phyloP scores from a whole-genome alignment of 2,113 vertebrate genomes.

The Chiloscyllium plagiosum region DNA sequence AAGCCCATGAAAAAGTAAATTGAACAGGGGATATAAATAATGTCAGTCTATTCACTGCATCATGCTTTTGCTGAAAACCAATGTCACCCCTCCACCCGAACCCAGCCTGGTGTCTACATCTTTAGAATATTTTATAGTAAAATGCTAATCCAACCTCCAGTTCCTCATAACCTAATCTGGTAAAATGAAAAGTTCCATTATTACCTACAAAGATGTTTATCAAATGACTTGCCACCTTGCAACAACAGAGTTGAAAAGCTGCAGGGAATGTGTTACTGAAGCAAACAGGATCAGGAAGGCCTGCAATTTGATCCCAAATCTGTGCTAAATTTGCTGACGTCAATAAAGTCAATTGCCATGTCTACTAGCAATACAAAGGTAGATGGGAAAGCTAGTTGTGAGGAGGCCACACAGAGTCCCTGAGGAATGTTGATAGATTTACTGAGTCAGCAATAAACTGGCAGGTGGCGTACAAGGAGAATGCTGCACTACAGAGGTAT shows the following conservation, averaged over 20 bases:
- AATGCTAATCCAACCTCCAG: background rate
- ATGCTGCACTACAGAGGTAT: too few relatives aligned
- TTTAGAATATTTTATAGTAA: background rate
- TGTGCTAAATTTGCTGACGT: background rate
- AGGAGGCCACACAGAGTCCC: too few relatives aligned
- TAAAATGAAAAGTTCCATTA: background rate
- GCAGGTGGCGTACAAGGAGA: too few relatives aligned
- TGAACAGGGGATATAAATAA: background rate
- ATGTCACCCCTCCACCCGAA: background rate
- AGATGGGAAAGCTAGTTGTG: too few relatives aligned
- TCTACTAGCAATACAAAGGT: too few relatives aligned
- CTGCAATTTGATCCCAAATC: background rate
- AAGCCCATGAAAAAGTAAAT: background rate
- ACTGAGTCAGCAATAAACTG: too few relatives aligned
- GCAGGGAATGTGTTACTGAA: background rate
- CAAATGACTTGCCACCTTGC: background rate
- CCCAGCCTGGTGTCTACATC: background rate
- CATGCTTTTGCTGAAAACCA: background rate
- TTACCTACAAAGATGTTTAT: background rate
- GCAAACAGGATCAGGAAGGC: background rate
- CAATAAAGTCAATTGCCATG: background rate
- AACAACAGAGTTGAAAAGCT: background rate
- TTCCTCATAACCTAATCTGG: background rate
- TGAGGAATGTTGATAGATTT: too few relatives aligned
- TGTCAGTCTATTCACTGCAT: background rate